phyloP scores from a whole-genome alignment of 1,140 invertebrate genomes.

The Trichonephila inaurata region DNA sequence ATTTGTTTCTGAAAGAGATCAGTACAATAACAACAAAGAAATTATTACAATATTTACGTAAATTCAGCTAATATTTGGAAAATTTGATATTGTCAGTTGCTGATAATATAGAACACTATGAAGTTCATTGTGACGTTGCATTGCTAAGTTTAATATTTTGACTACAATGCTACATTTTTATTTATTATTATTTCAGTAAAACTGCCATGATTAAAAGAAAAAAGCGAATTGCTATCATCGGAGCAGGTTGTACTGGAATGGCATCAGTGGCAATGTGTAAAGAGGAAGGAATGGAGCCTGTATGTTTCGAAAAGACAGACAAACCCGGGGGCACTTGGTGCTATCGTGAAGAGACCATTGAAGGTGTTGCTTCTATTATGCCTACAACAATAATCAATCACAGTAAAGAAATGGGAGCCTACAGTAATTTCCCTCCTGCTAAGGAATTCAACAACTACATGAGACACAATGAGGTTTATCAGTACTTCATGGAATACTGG shows the following conservation, averaged over 20 bases:
- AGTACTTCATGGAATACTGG: conserved; percentile 81
- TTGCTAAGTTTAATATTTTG: too few species aligned
- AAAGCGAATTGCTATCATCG: conserved; percentile 61
- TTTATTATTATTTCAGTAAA: background rate
- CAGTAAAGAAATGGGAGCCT: conserved; percentile 81
- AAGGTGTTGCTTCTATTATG: conserved; percentile 79
- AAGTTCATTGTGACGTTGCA: too few species aligned
- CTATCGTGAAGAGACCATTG: conserved; percentile 80
- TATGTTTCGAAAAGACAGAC: conserved; percentile 75
- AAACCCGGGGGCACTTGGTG: conserved; percentile 83
- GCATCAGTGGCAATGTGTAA: background rate
- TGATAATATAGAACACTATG: too few species aligned
- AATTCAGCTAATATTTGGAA: too few species aligned
- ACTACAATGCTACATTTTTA: too few species aligned
- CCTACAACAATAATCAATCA: conserved; percentile 77
- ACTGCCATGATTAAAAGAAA: background rate
- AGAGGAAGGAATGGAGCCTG: conserved; percentile 60
- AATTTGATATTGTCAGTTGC: too few species aligned
- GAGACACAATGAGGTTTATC: conserved; percentile 79
- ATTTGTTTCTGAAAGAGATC: too few species aligned
- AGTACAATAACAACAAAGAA: too few species aligned
- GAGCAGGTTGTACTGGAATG: conserved; percentile 31
- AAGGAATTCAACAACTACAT: conserved; percentile 80
- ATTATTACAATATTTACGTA: too few species aligned
- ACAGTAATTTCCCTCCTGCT: conserved; percentile 81